phyloP scores from a whole-genome alignment of 2,113 vertebrate genomes.

The Mus pahari region DNA sequence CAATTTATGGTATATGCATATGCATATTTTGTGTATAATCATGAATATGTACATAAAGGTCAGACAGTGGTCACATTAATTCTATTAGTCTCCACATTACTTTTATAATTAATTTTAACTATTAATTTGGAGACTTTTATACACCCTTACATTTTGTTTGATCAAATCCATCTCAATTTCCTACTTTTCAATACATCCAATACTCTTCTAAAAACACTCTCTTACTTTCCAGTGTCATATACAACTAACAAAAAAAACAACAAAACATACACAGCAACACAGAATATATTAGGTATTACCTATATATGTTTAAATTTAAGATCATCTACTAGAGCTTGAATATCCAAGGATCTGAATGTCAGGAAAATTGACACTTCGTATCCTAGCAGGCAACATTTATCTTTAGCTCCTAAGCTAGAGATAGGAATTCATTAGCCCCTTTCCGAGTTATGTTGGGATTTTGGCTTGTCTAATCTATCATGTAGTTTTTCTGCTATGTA shows the following conservation, averaged over 20 bases:
- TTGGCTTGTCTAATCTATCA: background rate
- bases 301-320: background rate
- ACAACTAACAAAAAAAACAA: background rate
- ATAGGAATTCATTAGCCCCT: background rate
- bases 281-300: background rate
- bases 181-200: background rate
- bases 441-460: background rate
- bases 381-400: background rate
- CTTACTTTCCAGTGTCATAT: background rate
- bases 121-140: background rate
- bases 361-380: background rate
- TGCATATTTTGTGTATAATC: background rate
- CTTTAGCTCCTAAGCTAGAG: background rate
- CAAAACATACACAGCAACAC: background rate
- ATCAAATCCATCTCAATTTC: background rate
- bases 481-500: fast-evolving
- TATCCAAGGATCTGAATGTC: background rate
- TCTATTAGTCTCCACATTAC: background rate
- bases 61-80: background rate
- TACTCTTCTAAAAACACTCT: background rate
- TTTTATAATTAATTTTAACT: background rate
- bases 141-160: background rate
- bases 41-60: background rate
- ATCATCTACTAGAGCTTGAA: background rate
- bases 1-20: too few species aligned